Evolutionary conservation across 2,113 vertebrate genomes (phyloP).

Genomic region (Kryptolebias marmoratus): DNA sequence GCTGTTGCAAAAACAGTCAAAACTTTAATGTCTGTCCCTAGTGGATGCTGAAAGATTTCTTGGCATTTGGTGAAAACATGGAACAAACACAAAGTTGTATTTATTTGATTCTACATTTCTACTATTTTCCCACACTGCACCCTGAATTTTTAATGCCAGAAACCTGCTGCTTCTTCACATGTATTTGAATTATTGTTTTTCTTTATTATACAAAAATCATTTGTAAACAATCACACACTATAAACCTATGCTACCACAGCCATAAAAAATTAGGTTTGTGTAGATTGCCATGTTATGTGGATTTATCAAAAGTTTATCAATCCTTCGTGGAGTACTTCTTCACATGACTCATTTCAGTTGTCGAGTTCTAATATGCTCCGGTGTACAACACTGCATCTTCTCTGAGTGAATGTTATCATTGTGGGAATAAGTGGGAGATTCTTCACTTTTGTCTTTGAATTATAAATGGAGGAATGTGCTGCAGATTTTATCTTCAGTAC

Average conservation of each 20-base stretch:
- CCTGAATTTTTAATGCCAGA: background rate
- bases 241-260: background rate
- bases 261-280: background rate
- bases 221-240: background rate
- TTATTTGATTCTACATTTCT: too few species aligned
- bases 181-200: background rate
- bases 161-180: background rate
- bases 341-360: constrained; percentile 28
- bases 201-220: background rate
- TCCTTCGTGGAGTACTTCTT: background rate
- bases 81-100: too few species aligned
- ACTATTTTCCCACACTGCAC: background rate
- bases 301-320: constrained; percentile 41
- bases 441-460: constrained; percentile 46
- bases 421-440: constrained; percentile 7
- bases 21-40: background rate
- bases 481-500: constrained; percentile 57
- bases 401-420: constrained; percentile 47
- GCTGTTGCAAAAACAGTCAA: background rate
- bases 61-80: too few species aligned
- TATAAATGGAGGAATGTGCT: constrained; percentile 41
- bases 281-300: constrained; percentile 17
- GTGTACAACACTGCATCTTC: constrained; percentile 1
- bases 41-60: background rate
- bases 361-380: constrained; percentile 19